phyloP scores from a whole-genome alignment of 1,140 invertebrate species.

The Kradibia gibbosae region DNA sequence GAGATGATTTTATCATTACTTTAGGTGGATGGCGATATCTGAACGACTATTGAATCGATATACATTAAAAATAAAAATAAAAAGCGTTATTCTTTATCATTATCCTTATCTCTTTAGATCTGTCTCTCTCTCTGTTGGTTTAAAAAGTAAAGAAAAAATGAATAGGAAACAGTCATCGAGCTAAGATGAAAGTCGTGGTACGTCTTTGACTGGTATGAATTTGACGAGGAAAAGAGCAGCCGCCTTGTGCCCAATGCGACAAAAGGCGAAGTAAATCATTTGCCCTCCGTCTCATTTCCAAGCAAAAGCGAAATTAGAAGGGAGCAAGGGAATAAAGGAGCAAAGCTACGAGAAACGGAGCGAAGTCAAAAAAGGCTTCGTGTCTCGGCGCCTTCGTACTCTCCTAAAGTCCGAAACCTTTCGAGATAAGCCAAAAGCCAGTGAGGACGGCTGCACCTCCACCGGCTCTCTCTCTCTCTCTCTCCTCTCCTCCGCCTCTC shows the following conservation, averaged over 20 bases:
- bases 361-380: neutral
- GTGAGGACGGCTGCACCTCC: constrained; percentile 17
- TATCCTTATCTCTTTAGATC: too few relatives aligned
- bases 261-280: neutral
- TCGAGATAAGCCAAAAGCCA: constrained; percentile 12
- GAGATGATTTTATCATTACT: too few relatives aligned
- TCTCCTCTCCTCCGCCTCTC: neutral
- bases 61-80: too few relatives aligned
- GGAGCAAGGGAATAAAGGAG: too few relatives aligned
- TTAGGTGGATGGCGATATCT: too few relatives aligned
- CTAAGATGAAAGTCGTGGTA: too few relatives aligned
- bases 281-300: neutral
- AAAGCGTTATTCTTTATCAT: too few relatives aligned
- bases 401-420: neutral
- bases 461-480: neutral
- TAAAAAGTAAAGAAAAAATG: too few relatives aligned
- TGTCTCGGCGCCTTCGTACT: neutral
- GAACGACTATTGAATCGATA: too few relatives aligned
- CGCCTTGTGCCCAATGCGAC: neutral
- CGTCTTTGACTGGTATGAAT: neutral
- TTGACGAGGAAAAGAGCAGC: neutral
- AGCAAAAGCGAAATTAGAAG: neutral
- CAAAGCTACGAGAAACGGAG: neutral
- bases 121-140: too few relatives aligned
- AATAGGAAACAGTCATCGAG: too few relatives aligned